Conservation (phyloP, 2,113 vertebrate genomes). For the Uria aalge region DNA sequence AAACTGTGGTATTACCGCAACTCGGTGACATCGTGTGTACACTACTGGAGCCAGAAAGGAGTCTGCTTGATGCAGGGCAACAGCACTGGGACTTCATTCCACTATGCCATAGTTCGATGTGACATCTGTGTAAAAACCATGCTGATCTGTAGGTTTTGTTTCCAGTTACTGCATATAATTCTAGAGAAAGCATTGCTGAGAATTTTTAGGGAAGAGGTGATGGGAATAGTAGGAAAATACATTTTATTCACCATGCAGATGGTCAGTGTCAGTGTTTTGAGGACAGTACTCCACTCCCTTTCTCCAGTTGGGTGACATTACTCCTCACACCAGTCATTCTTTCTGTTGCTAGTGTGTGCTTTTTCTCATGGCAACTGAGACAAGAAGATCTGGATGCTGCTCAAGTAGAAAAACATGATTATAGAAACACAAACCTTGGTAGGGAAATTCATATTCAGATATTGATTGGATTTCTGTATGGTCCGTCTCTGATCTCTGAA, state of each 20-base stretch:
- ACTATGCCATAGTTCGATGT: background rate
- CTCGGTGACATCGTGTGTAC: accelerated
- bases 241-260: accelerated
- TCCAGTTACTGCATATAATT: background rate
- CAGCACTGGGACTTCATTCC: background rate
- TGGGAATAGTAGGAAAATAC: accelerated
- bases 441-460: background rate
- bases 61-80: background rate
- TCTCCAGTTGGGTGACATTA: background rate
- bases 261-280: background rate
- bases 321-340: background rate
- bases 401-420: background rate
- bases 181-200: background rate
- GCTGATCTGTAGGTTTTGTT: background rate
- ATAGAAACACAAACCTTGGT: background rate
- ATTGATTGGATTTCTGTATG: background rate
- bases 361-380: background rate
- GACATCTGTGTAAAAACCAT: background rate
- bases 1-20: background rate
- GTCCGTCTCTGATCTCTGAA: background rate
- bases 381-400: background rate
- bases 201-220: background rate
- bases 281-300: background rate
- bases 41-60: background rate
- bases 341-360: background rate